phyloP scores from a whole-genome alignment of 2,888 invertebrate species.

The Microplitis deprimator region DNA sequence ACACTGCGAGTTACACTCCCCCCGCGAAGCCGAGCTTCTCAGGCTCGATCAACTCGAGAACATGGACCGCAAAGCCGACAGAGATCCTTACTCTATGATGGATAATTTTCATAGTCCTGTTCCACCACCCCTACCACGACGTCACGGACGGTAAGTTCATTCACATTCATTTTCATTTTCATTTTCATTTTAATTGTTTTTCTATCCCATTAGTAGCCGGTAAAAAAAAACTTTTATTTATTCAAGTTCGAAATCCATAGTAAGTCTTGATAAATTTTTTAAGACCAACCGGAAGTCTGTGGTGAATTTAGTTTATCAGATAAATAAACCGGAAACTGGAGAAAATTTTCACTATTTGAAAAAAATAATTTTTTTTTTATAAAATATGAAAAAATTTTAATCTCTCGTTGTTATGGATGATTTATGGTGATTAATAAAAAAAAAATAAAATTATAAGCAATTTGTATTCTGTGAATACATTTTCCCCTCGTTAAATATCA shows the following conservation, averaged over 20 bases:
- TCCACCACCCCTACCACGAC: slow-evolving; percentile 68
- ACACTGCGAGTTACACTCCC: slow-evolving; percentile 69
- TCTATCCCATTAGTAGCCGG: not conserved
- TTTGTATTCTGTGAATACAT: slow-evolving; percentile 18
- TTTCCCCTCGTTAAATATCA: slow-evolving; percentile 9
- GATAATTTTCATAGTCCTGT: slow-evolving; percentile 70
- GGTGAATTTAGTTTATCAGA: no score
- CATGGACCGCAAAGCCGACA: slow-evolving; percentile 63
- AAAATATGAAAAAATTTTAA: not conserved
- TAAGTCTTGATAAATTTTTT: no score
- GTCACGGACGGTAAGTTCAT: slow-evolving; percentile 67
- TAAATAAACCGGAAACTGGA: no score
- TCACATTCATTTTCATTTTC: not conserved
- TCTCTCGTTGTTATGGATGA: not conserved
- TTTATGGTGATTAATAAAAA: slow-evolving; percentile 21
- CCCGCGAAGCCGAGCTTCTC: slow-evolving; percentile 67
- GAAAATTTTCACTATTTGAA: no score
- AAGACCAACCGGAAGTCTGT: no score
- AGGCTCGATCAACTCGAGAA: slow-evolving; percentile 68
- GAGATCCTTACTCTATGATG: slow-evolving; percentile 69
- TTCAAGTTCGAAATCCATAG: no score
- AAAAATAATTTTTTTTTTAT: not conserved
- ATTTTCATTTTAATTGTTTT: not conserved
- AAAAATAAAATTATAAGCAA: not conserved
- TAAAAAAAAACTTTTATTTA: not conserved